A percentile compares a stretch with the other conserved stretches of the same genome.
Conservation (phyloP, 1,140 invertebrate species). For the Antheraea pernyi region DNA sequence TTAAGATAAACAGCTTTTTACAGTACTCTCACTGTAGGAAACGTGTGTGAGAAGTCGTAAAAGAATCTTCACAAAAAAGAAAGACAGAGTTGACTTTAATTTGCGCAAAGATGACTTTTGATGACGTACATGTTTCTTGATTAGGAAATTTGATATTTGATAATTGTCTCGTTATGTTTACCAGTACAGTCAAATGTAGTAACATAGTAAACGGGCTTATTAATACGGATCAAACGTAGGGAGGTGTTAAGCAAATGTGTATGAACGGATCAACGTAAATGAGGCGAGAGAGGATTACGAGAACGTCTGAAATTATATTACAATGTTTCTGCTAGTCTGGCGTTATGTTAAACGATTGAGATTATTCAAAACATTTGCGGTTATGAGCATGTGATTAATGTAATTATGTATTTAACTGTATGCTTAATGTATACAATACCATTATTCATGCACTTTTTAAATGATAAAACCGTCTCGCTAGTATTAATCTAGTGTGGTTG, state of each 20-base stretch:
- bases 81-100: too few species aligned
- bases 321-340: neutral
- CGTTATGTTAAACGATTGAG: neutral
- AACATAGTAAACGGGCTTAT: neutral
- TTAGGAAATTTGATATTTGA: too few species aligned
- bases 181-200: neutral
- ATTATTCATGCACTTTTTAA: slow-evolving; percentile 32
- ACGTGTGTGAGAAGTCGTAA: too few species aligned
- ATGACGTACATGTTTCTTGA: too few species aligned
- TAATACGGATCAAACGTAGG: neutral
- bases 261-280: neutral
- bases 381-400: neutral
- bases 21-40: too few species aligned
- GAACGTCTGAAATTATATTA: neutral
- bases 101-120: too few species aligned
- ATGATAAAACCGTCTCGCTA: slow-evolving; percentile 35
- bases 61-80: too few species aligned
- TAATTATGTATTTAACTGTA: neutral
- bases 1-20: too few species aligned
- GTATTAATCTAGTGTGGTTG: slow-evolving; percentile 24
- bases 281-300: neutral
- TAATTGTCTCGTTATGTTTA: neutral
- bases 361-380: neutral
- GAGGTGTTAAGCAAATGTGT: neutral
- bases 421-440: neutral